Conservation (phyloP, 2,797 vertebrate species). For the Pseudotriccus pelzelni region DNA sequence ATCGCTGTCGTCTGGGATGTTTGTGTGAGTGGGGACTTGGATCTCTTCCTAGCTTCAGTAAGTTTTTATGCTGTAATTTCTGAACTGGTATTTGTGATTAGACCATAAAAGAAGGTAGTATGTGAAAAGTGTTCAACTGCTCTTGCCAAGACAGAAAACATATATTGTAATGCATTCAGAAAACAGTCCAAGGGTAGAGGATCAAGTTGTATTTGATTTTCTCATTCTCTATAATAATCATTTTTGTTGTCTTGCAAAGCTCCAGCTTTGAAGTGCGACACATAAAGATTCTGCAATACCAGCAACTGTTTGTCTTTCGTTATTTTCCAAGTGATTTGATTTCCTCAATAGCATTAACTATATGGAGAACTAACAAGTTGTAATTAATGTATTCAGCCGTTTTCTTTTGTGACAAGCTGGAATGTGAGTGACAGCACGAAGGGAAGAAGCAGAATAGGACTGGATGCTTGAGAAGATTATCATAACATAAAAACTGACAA, state of each 20-base stretch:
- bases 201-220: conserved; percentile 28
- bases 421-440: conserved; percentile 8
- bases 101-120: background rate
- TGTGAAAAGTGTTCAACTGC: background rate
- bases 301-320: conserved; percentile 13
- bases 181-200: background rate
- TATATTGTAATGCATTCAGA: conserved; percentile 7
- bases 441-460: conserved; percentile 24
- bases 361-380: conserved; percentile 30
- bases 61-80: background rate
- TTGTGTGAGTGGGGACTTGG: background rate
- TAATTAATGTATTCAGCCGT: conserved; percentile 58
- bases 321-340: conserved; percentile 66
- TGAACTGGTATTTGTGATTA: conserved; percentile 26
- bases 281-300: conserved; percentile 14
- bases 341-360: conserved; percentile 53
- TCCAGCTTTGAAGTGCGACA: background rate
- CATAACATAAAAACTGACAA: conserved; percentile 52
- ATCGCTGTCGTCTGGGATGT: rapidly evolving
- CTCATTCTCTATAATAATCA: conserved; percentile 37
- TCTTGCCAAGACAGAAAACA: conserved; percentile 3
- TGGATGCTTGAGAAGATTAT: conserved; percentile 29
- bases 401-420: conserved; percentile 49
- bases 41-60: background rate
- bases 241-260: conserved; percentile 23